Base-by-base conservation (phyloP, 2,888 invertebrate genomes). In the Tipula helvola region DNA sequence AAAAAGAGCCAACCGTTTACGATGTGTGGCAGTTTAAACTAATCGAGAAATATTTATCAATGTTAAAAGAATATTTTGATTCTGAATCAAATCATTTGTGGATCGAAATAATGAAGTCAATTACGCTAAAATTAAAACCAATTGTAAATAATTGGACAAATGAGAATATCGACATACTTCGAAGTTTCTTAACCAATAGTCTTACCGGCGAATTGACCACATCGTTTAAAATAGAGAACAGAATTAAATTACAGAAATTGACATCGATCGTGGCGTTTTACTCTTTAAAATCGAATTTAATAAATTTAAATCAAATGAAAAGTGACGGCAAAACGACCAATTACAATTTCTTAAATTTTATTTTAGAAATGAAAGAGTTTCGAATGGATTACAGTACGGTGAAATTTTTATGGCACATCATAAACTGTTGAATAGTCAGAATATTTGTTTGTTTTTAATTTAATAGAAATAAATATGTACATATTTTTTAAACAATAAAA, bases 1-100 rank as follows among this genome's bases (percentile, higher is more conserved):
- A 92, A 87, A 91, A 90, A 0, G 91, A 92, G 16, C 93, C 95
- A 0, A 93, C 91, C 3, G 90, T 93, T 0, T 91, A 93, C 89
- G 93, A 95, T 89, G 92, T 95, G 28, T 96, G 96, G 96, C 96
- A 97, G 90, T 93, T 96, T 85, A 96, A 96, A 90, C 92, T 96
- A 0, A 92, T 94, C 4, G 93, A 93, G 2, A 93, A 94, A 0
- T 95, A 94, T 36, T 16, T 86, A 52, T 36, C 36, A 5, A 57
- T 57, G 39, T 57, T 85, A 8, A 85, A 85, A 18, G 16, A 41
- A 42, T 42, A 84, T 39, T 84, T 84, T 41, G 41, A 39, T 39
- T 16, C 39, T 5, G 41, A 84, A n/a, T 39, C 84, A 39, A 84
- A 84, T n/a, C 36, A 39, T 16, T 84, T 84, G 10, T 84, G 84